Base-by-base conservation (phyloP, 2,113 vertebrate genomes). In the Glaucidium brasilianum region DNA sequence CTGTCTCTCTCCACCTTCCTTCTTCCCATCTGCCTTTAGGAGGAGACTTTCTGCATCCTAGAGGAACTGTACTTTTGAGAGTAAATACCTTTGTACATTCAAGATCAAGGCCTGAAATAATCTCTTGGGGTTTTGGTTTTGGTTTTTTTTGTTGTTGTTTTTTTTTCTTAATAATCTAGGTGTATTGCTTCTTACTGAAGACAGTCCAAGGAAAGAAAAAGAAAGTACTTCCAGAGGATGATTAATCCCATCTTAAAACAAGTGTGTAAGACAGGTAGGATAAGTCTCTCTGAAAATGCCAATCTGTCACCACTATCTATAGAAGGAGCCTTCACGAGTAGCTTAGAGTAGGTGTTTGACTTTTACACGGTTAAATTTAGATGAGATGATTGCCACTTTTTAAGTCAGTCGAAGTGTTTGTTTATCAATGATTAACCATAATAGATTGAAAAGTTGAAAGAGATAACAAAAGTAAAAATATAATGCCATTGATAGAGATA, bases 381-480 rank as follows among this genome's bases (percentile, higher is more conserved):
- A 94, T 5, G 60, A 96, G 90, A 96, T 96, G 95, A 92, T 96
- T 97, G 95, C 94, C 96, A 95, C 91, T 95, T 96, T 95, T 91
- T 92, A 94, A 97, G 95, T 96, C 93, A 94, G 64, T 94, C 95
- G 94, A 96, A 83, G 81, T 96, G 96, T 97, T 98, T 98, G 96
- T 96, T 98, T 98, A 97, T 95, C 97, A 97, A 97, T 97, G 98
- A 97, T 98, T 94, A 79, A 85, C 91, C 90, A 95, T 97, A 96
- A 98, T 97, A 97, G 94, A 82, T 71, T 94, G 94, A 97, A 97
- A 98, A 96, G 79, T 96, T 97, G 92, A 32, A 34, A 94, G 87
- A 89, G 96, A 94, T 68, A 97, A 92, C 90, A 97, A 97, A 89
- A 97, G 56, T 94, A 89, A 96, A 97, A 92, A 19, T 85, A 37